Evolutionary conservation across 2,113 vertebrate genomes (phyloP).

Genomic region (Heptranchias perlo): DNA sequence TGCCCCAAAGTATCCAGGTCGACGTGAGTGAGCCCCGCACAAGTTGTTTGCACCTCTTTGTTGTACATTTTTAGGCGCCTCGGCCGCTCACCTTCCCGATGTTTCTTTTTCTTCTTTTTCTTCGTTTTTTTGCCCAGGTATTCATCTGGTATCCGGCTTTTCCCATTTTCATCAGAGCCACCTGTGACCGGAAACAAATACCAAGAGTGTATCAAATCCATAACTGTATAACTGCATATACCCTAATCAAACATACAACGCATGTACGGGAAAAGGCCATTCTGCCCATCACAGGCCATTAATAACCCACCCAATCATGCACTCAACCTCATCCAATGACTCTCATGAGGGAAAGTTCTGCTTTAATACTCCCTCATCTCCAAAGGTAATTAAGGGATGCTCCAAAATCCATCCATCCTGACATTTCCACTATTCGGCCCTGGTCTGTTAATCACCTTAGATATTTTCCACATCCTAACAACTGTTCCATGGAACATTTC

Average conservation of each 20-base stretch:
- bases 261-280: not conserved
- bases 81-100: slow-evolving; percentile 73
- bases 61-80: slow-evolving; percentile 77
- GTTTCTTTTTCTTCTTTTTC: slow-evolving; percentile 94
- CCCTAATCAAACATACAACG: not conserved
- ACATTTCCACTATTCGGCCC: no score
- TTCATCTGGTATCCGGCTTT: slow-evolving; percentile 72
- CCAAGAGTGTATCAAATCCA: not conserved
- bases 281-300: not conserved
- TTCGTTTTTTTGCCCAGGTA: slow-evolving; percentile 83
- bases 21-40: slow-evolving; percentile 62
- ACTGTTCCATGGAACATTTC: no score
- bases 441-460: no score
- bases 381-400: no score
- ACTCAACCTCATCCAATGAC: not conserved
- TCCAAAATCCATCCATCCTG: no score
- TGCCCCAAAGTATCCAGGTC: slow-evolving; percentile 55
- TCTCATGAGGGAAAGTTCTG: not conserved
- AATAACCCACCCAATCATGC: not conserved
- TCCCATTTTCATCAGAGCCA: slow-evolving; percentile 76
- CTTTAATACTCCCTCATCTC: not conserved
- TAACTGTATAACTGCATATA: not conserved
- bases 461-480: no score
- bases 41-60: slow-evolving; percentile 89
- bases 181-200: slow-evolving; percentile 59